These are phyloP conservation scores for Ornithoptera priamus DNA, from an alignment of 2,888 invertebrate species.

Conservation along the genomic window DNA sequence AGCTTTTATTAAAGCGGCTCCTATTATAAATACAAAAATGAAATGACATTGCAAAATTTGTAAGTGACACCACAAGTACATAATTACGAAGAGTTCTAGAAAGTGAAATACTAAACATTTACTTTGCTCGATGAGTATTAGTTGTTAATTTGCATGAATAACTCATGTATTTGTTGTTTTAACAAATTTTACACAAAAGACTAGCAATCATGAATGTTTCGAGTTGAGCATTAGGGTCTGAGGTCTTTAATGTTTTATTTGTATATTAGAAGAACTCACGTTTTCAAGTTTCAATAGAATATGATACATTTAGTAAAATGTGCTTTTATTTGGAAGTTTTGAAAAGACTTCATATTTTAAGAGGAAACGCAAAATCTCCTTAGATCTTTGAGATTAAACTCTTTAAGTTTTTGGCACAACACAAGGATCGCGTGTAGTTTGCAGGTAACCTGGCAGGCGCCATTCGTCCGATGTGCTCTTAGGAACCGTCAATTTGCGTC, in stretches of 20 bases:
- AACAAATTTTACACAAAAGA: conserved; percentile 35
- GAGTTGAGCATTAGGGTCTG: not conserved
- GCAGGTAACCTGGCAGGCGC: conserved; percentile 74
- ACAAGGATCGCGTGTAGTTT: conserved; percentile 56
- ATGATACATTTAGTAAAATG: not conserved
- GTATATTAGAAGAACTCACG: not conserved
- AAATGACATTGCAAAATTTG: conserved; percentile 69
- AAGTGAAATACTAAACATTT: conserved; percentile 59
- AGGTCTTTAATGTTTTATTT: not conserved
- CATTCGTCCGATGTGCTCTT: conserved; percentile 63
- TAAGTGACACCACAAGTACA: conserved; percentile 50
- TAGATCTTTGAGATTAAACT: conserved; percentile 7
- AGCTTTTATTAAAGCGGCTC: conserved; percentile 70
- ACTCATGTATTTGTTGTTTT: conserved; percentile 70
- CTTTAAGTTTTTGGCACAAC: conserved; percentile 7
- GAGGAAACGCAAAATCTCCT: not conserved
- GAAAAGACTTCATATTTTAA: not conserved
- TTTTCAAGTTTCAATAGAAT: too few relatives aligned
- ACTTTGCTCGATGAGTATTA: conserved; percentile 52
- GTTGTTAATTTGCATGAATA: conserved; percentile 37
- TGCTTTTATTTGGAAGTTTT: not conserved
- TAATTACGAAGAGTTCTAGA: conserved; percentile 65
- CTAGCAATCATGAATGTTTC: not conserved
- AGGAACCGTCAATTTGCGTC: conserved; percentile 78
- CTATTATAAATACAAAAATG: conserved; percentile 54